Conservation (phyloP, 2,888 invertebrate genomes). For the Drosophila fungiperda region DNA sequence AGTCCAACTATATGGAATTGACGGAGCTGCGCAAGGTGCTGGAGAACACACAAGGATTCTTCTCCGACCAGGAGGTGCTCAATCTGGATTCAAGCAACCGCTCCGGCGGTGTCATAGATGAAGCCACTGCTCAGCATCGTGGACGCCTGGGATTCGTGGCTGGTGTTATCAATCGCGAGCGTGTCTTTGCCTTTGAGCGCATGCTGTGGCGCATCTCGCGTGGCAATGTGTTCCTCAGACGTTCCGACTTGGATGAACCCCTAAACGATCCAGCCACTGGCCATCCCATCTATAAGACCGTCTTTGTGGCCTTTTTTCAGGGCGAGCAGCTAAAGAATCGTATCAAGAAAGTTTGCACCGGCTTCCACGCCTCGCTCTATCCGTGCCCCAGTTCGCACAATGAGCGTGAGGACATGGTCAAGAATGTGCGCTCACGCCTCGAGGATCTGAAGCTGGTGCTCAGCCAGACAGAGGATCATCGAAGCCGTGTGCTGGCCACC, state of each 20-base stretch:
- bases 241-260: slow-evolving; percentile 91
- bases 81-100: slow-evolving; percentile 88
- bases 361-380: slow-evolving; percentile 94
- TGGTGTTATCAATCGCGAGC: slow-evolving; percentile 93
- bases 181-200: slow-evolving; percentile 93
- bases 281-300: slow-evolving; percentile 91
- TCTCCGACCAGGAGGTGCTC: slow-evolving; percentile 84
- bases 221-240: slow-evolving; percentile 94
- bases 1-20: slow-evolving; percentile 96
- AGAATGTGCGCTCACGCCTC: slow-evolving; percentile 93
- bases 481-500: slow-evolving; percentile 92
- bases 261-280: slow-evolving; percentile 91
- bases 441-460: slow-evolving; percentile 93
- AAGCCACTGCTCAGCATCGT: slow-evolving; percentile 80
- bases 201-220: slow-evolving; percentile 96
- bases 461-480: slow-evolving; percentile 94
- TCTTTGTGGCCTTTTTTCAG: slow-evolving; percentile 93
- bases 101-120: slow-evolving; percentile 87
- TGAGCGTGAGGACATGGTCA: slow-evolving; percentile 93
- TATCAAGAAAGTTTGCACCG: slow-evolving; percentile 95
- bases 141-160: slow-evolving; percentile 90
- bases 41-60: slow-evolving; percentile 92
- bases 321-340: slow-evolving; percentile 94
- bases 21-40: slow-evolving; percentile 97
- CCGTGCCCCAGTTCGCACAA: slow-evolving; percentile 93